Evolutionary conservation across 2,888 invertebrate genomes (phyloP).

Genomic region (Tolmerus cingulatus): DNA sequence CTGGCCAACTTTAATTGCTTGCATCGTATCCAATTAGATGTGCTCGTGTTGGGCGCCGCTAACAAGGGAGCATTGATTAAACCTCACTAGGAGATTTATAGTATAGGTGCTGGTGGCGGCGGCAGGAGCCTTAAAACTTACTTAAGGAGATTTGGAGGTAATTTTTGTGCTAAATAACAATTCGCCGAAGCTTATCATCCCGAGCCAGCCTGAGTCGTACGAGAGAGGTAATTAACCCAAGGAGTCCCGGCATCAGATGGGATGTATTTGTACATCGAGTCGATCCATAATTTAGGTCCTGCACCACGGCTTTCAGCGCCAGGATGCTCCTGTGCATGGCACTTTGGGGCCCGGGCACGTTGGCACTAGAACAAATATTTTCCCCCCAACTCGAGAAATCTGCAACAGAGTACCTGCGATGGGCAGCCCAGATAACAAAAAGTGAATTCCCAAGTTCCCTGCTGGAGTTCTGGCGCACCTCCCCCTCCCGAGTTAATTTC

Average conservation of each 20-base stretch:
- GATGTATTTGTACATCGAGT: neutral
- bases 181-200: neutral
- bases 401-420: constrained; percentile 12
- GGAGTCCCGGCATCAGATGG: neutral
- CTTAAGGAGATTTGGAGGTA: neutral
- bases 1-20: neutral
- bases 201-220: neutral
- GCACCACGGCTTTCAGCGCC: neutral
- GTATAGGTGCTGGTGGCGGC: neutral
- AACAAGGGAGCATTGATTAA: neutral
- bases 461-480: neutral
- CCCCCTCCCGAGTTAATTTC: neutral
- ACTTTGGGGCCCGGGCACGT: neutral
- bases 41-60: neutral
- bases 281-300: constrained; percentile 4
- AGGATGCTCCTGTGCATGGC: neutral
- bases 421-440: constrained; percentile 13
- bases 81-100: neutral
- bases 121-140: neutral
- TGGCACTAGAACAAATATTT: neutral
- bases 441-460: constrained; percentile 5
- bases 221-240: neutral
- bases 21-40: neutral
- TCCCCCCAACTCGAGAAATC: neutral
- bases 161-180: neutral